A percentile compares a stretch with the other conserved stretches of the same genome.
Conservation (phyloP, 37 sponge, comb jelly and placozoan species). For the Lycopodina hypogea region DNA sequence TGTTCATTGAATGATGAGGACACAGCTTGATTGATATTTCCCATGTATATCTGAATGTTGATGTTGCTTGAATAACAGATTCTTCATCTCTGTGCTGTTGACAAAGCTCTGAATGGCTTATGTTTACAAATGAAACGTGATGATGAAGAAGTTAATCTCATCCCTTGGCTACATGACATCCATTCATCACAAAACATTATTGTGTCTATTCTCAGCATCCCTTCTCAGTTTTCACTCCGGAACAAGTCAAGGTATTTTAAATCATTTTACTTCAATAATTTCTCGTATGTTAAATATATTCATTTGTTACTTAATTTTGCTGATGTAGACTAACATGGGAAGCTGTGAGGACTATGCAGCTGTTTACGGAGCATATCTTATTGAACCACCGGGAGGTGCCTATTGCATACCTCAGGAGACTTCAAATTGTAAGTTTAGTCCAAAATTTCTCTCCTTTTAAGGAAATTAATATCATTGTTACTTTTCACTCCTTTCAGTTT, state of each 20-base stretch:
- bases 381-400: conserved; percentile 29
- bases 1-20: too few species aligned
- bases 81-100: conserved; percentile 47
- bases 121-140: conserved; percentile 12
- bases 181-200: conserved; percentile 40
- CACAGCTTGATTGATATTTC: too few species aligned
- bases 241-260: conserved; percentile 8
- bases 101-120: conserved; percentile 8
- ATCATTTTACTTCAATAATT: neutral
- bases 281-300: neutral
- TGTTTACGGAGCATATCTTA: conserved; percentile 62
- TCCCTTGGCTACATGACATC: conserved; percentile 26
- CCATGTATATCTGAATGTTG: too few species aligned
- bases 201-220: conserved; percentile 27
- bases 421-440: conserved; percentile 35
- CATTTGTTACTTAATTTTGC: conserved; percentile 7
- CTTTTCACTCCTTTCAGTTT: neutral
- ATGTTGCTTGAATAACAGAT: conserved; percentile 3
- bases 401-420: conserved; percentile 24
- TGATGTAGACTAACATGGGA: conserved; percentile 62
- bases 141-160: neutral
- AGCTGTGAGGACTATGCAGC: conserved; percentile 42
- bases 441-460: neutral
- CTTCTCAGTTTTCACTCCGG: neutral
- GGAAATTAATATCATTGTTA: neutral